phyloP scores from a whole-genome alignment of 2,888 invertebrate genomes.

The Mantis religiosa region DNA sequence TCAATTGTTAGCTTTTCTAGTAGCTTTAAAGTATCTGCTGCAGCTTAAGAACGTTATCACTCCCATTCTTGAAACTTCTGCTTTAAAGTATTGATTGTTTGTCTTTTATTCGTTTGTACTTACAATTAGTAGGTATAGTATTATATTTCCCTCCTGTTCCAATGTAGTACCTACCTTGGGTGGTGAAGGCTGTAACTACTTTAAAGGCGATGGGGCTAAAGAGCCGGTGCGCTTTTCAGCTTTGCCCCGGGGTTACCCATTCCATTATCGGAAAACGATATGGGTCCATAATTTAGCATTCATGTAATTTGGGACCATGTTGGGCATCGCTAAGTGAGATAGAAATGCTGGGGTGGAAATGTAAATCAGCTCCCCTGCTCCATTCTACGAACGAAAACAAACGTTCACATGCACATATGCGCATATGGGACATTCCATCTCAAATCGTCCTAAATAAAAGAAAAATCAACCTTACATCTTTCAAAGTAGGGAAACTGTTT shows the following conservation, averaged over 20 bases:
- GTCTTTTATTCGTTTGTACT: not conserved
- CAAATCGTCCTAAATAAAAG: too few relatives aligned
- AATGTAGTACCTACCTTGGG: too few relatives aligned
- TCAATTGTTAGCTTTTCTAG: too few relatives aligned
- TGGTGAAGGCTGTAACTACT: not conserved
- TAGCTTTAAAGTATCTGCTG: too few relatives aligned
- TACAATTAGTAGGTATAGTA: too few relatives aligned
- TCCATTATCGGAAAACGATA: conserved; percentile 27
- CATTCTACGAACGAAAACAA: not conserved
- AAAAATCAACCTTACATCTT: too few relatives aligned
- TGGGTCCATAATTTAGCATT: conserved; percentile 27
- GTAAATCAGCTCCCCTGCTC: not conserved
- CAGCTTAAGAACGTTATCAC: too few relatives aligned
- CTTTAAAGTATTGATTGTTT: not conserved
- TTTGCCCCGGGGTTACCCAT: conserved; percentile 11
- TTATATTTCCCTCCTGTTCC: too few relatives aligned
- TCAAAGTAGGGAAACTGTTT: too few relatives aligned
- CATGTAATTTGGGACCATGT: conserved; percentile 22
- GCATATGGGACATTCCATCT: too few relatives aligned
- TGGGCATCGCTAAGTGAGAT: conserved; percentile 19
- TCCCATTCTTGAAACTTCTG: too few relatives aligned
- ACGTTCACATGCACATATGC: not conserved
- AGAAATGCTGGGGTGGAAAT: conserved; percentile 12
- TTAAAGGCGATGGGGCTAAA: not conserved
- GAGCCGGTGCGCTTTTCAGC: not conserved